Evolutionary conservation across 2,888 invertebrate genomes (phyloP).

Genomic region (Nemoura dubitans): DNA sequence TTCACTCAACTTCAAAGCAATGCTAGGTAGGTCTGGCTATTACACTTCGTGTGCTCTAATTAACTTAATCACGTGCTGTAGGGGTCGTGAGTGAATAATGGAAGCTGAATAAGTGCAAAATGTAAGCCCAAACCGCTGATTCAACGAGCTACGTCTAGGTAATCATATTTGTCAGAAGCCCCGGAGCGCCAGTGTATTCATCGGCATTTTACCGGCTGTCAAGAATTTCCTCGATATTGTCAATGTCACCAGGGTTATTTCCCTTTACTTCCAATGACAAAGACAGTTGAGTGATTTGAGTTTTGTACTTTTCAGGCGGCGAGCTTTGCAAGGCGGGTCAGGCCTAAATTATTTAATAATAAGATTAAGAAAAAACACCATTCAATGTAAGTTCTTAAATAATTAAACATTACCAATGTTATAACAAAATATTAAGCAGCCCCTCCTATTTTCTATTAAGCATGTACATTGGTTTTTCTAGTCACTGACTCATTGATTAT

Average conservation of each 20-base stretch:
- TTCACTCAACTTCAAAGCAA: not conserved
- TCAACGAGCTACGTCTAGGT: not conserved
- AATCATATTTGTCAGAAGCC: slow-evolving; percentile 3
- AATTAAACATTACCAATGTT: no score
- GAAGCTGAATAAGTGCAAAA: slow-evolving; percentile 24
- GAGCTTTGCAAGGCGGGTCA: not conserved
- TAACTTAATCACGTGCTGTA: slow-evolving; percentile 28
- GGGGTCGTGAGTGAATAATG: slow-evolving; percentile 28
- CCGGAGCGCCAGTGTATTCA: not conserved
- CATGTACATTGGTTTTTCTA: no score
- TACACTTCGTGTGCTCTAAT: slow-evolving; percentile 27
- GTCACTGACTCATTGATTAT: not conserved
- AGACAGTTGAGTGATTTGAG: not conserved
- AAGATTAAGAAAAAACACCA: not conserved
- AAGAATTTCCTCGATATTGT: not conserved
- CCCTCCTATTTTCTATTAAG: no score
- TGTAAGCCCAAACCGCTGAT: slow-evolving; percentile 18
- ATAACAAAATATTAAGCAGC: no score
- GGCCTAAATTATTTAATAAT: not conserved
- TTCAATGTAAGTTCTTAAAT: not conserved
- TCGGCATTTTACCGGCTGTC: not conserved
- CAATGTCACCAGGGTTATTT: not conserved
- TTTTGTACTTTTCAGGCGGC: not conserved
- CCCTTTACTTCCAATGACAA: not conserved
- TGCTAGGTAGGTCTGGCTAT: not conserved